A percentile compares a stretch with the other conserved stretches of the same genome.
Conservation (phyloP, 2,888 invertebrate genomes). For the Platycheirus albimanus region DNA sequence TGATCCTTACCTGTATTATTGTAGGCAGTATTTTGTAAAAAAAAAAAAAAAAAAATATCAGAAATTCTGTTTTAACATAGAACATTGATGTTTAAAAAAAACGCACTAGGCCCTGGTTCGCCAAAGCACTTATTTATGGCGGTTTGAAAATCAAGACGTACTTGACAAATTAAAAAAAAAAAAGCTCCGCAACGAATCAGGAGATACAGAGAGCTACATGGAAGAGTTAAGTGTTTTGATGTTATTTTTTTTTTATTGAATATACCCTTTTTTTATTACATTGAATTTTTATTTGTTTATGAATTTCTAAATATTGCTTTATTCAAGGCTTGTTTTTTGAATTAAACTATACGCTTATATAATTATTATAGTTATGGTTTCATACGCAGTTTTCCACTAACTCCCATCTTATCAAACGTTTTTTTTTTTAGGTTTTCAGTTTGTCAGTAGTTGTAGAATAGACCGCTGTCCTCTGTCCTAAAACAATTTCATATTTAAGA, state of each 20-base stretch:
- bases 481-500: slow-evolving; percentile 8
- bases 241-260: slow-evolving; percentile 2
- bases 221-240: slow-evolving; percentile 23
- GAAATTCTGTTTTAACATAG: no score
- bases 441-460: not conserved
- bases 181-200: no score
- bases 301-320: slow-evolving; percentile 47
- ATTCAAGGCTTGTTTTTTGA: slow-evolving; percentile 32
- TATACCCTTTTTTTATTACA: slow-evolving; percentile 8
- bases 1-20: no score
- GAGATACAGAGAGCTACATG: not conserved
- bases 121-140: no score
- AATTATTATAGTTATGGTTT: not conserved
- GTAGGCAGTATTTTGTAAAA: no score
- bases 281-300: slow-evolving; percentile 22
- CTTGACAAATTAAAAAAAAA: no score
- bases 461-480: slow-evolving; percentile 5
- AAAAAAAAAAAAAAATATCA: no score
- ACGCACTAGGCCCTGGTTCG: no score
- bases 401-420: not conserved
- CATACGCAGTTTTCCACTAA: slow-evolving; percentile 4
- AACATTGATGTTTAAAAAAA: no score
- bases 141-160: no score
- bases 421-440: no score
- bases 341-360: slow-evolving; percentile 11